Evolutionary conservation across 2,888 invertebrate genomes (phyloP).

Genomic region (Dioctria linearis): DNA sequence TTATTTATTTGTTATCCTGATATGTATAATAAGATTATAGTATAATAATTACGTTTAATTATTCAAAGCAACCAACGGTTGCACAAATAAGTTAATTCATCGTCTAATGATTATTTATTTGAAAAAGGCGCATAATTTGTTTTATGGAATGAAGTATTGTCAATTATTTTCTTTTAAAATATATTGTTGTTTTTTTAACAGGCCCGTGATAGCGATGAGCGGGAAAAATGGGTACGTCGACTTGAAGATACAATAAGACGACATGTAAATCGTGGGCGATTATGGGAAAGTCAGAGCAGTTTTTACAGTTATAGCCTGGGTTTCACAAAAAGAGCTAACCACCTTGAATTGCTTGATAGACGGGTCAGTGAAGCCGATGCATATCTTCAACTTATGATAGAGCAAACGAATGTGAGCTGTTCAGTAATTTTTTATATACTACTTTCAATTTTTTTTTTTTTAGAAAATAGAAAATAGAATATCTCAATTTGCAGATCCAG

Average conservation of each 20-base stretch:
- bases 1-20: too few species aligned
- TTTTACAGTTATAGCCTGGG: constrained; percentile 62
- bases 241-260: constrained; percentile 94
- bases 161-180: background rate
- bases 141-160: background rate
- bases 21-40: too few species aligned
- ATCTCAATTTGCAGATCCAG: constrained; percentile 76
- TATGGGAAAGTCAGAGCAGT: constrained; percentile 68
- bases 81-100: too few species aligned
- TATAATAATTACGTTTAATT: too few species aligned
- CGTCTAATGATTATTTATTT: too few species aligned
- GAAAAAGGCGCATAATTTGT: background rate
- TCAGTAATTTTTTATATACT: background rate
- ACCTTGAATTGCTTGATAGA: constrained; percentile 83
- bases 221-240: constrained; percentile 96
- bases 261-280: constrained; percentile 78
- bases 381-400: constrained; percentile 95
- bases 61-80: too few species aligned
- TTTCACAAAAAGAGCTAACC: constrained; percentile 68
- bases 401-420: constrained; percentile 83
- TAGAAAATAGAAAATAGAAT: constrained; percentile 81
- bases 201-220: constrained; percentile 94
- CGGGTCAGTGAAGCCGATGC: constrained; percentile 96
- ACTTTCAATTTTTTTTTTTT: constrained; percentile 62
- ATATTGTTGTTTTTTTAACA: constrained; percentile 67